Base-by-base conservation (phyloP, 2,113 vertebrate genomes). In the Catharus fuscescens region DNA sequence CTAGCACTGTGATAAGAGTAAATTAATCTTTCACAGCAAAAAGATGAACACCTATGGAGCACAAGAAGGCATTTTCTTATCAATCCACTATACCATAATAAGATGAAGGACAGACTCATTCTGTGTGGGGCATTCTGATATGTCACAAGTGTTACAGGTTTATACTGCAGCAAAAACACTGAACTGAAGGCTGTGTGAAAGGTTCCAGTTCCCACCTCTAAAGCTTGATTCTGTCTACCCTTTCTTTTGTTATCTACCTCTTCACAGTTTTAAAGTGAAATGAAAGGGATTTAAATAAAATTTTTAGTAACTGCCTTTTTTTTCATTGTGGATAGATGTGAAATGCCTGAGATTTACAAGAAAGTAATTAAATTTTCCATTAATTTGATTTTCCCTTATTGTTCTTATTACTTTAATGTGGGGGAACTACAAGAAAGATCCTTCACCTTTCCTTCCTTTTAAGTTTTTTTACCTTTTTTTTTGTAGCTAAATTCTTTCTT, bases 141-240 rank as follows among this genome's bases (percentile, higher is more conserved):
- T 5, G 12, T 18, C 54, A 32, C 12, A 16, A 0, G 0, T 10
- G 13, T 31, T 65, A 7, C 4, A 12, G 17, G 19, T 79, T 77
- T 54, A 19, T 18, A 31, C 5, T 45, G 17, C 50, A 72, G 28
- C 36, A 47, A 62, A 32, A 29, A 32, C 12, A 25, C 15, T 61
- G 45, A 60, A n/a, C 3, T 0, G 0, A 40, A n/a, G 12, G 14
- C 20, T 28, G 7, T 31, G 5, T 32, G 32, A 82, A 29, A 66
- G 1, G 45, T 34, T 82, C 9, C 5, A 5, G n/a, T 34, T 40
- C 13, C 9, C 14, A 32, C 7, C 12, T 47, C 17, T 32, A 38
- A 69, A 69, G 6, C 8, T 74, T 34, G 7, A 13, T 44, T 85
- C 23, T 42, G 25, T 15, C 13, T 4, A 28, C 3, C 0, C 2